phyloP scores from a whole-genome alignment of 2,888 invertebrate species.

The Amiota minor region DNA sequence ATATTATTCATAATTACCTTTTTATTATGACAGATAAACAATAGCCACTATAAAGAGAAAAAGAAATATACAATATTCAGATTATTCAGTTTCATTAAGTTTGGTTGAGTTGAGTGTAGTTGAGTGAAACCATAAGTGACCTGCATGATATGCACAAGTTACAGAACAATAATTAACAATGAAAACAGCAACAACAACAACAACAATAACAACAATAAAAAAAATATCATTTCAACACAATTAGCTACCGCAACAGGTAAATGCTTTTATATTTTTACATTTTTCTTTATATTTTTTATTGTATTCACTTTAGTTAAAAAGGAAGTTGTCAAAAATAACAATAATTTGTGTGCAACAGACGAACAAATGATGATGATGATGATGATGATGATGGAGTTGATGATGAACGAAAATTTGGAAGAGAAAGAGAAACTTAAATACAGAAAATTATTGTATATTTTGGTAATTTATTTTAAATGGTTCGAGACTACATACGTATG shows the following conservation, averaged over 20 bases:
- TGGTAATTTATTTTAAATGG: constrained; percentile 25
- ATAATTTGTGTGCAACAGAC: constrained; percentile 1
- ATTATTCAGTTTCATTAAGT: too few relatives aligned
- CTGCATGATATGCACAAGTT: constrained; percentile 29
- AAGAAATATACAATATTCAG: too few relatives aligned
- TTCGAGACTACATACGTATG: neutral
- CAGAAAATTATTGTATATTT: constrained; percentile 5
- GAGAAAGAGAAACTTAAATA: constrained; percentile 6
- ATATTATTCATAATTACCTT: constrained; percentile 25
- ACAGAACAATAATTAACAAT: constrained; percentile 14
- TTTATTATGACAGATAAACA: constrained; percentile 21
- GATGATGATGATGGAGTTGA: neutral
- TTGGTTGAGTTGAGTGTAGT: too few relatives aligned
- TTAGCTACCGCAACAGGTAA: constrained; percentile 24
- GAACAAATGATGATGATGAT: neutral
- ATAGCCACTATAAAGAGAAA: neutral
- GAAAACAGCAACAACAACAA: constrained; percentile 29
- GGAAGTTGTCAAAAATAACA: constrained; percentile 15
- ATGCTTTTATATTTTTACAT: constrained; percentile 18
- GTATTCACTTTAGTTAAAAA: neutral
- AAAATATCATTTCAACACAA: constrained; percentile 12
- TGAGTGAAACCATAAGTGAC: neutral
- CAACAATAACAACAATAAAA: constrained; percentile 27
- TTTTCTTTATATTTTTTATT: neutral
- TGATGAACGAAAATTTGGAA: too few relatives aligned